A percentile compares a stretch with the other conserved stretches of the same genome.
These are phyloP conservation scores for Anarrhichthys ocellatus DNA, from an alignment of 2,113 vertebrate species.

Conservation along the genomic window DNA sequence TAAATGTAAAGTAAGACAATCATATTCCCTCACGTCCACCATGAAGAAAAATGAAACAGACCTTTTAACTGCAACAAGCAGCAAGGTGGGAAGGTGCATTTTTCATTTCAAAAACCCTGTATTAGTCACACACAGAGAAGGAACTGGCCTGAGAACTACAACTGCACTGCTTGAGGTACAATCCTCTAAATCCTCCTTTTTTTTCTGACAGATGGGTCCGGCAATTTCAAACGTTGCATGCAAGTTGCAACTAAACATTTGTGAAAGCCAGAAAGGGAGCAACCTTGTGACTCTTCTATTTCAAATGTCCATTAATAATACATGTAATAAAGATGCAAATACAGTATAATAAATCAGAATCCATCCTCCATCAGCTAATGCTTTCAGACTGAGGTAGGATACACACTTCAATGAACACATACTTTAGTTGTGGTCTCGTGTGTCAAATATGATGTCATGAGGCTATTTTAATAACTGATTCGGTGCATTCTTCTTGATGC, in stretches of 20 bases:
- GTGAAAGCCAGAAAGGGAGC: not conserved
- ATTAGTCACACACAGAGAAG: not conserved
- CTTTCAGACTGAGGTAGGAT: not conserved
- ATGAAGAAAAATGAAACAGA: not conserved
- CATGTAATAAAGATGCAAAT: conserved; percentile 18
- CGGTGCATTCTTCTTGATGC: not conserved
- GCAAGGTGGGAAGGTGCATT: not conserved
- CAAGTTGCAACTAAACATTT: not conserved
- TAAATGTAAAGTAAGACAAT: conserved; percentile 39
- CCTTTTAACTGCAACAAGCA: not conserved
- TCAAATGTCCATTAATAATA: not conserved
- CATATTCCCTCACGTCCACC: not conserved
- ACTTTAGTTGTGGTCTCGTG: not conserved
- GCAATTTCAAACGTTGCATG: not conserved
- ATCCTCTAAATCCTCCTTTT: conserved; percentile 13
- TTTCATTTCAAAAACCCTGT: conserved; percentile 10
- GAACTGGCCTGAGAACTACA: not conserved
- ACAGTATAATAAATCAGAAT: not conserved
- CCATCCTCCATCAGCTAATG: not conserved
- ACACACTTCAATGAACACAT: not conserved
- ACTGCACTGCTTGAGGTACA: not conserved
- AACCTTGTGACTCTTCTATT: not conserved
- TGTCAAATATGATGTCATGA: not conserved
- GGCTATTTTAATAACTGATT: not conserved
- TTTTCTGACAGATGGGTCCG: conserved; percentile 1